Base-by-base conservation (phyloP, 2,888 invertebrate genomes). In the Pachliopta kotzebuea region DNA sequence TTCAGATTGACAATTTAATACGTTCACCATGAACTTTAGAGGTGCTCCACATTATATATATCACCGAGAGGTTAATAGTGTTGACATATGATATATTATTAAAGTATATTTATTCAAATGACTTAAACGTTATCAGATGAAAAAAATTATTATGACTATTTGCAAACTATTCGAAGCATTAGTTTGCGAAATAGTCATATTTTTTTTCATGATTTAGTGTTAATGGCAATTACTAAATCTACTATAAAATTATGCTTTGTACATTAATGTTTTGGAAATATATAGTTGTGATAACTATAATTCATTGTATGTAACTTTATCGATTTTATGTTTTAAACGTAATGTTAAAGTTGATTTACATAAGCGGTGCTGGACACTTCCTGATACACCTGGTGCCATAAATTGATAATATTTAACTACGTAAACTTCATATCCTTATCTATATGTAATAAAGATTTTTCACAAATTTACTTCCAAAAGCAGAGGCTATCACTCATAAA, bases 21-120 rank as follows among this genome's bases (percentile, higher is more conserved):
- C 56, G 54, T 11, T 65, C 26, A 49, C 60, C 60, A 54, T 65
- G 64, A 65, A 65, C 60, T 65, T 64, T 64, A 53, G 50, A n/a
- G 11, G 21, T 52, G 45, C 45, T 17, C 37, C 45, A n/a, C 7
- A n/a, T 45, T 45, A 18, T 45, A 56, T 29, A 55, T 56, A 29
- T 26, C 26, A 31, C 18, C 11, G n/a, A 31, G 31, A 56, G 29
- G 26, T 56, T 31, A 26, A 31, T 56, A n/a, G n/a, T n/a, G 45
- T 45, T 45, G n/a, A 29, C 20, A 31, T 56, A 45, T 45, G 7
- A 45, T 45, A 45, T 6, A 20, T 56, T 37, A 56, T 21, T 42
- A n/a, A n/a, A 56, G 4, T 11, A n/a, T 45, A 45, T 45, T 18
- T 45, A 45, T 45, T 18, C n/a, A n/a, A n/a, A 45, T 45, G n/a